Evolutionary conservation across 1,140 invertebrate species (phyloP).

Genomic region (Ylistrum balloti): DNA sequence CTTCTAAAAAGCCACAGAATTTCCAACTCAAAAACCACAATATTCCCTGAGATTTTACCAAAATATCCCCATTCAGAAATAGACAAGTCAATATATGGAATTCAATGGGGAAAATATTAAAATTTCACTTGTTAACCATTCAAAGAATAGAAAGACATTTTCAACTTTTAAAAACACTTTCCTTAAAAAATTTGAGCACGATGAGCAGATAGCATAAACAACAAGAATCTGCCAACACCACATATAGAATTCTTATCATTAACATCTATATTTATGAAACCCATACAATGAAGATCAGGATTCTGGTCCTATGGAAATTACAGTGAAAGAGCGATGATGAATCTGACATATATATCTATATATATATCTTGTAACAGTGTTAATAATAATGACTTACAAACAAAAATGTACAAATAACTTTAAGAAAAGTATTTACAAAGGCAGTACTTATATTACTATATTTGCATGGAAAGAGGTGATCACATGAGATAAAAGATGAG

Average conservation of each 20-base stretch:
- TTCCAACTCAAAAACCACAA: too few species aligned
- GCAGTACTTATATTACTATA: constrained; percentile 39
- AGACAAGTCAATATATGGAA: too few species aligned
- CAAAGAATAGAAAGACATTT: too few species aligned
- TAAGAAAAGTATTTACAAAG: constrained; percentile 40
- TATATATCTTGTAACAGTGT: constrained; percentile 1
- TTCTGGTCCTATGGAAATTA: not conserved
- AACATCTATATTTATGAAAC: not conserved
- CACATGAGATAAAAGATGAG: not conserved
- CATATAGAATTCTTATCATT: not conserved
- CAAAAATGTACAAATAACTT: constrained; percentile 40
- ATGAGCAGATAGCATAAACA: not conserved
- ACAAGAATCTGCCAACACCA: not conserved
- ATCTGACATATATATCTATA: constrained; percentile 13
- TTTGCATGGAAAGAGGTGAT: constrained; percentile 33
- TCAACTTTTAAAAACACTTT: too few species aligned
- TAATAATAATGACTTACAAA: constrained; percentile 25
- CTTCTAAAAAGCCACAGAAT: too few species aligned
- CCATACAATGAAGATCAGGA: not conserved
- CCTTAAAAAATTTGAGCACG: not conserved
- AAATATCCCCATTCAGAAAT: too few species aligned
- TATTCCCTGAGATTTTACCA: too few species aligned
- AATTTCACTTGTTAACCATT: too few species aligned
- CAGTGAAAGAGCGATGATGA: constrained; percentile 36
- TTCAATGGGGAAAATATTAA: too few species aligned